phyloP scores from a whole-genome alignment of 2,888 invertebrate species.

The Steinernema carpocapsae region DNA sequence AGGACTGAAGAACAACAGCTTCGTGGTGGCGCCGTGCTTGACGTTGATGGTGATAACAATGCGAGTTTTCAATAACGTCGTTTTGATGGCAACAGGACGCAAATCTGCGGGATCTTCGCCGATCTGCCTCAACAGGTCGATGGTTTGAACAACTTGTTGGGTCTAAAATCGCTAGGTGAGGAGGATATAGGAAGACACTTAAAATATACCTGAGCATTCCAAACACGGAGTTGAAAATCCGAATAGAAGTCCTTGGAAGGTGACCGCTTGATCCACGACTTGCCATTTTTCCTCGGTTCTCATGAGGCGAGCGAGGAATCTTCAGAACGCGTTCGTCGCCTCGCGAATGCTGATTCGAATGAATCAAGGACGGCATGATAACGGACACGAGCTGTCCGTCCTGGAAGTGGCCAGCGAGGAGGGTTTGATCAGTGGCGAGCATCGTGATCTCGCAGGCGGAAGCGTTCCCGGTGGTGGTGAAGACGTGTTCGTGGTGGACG shows the following conservation, averaged over 20 bases:
- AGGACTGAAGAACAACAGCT: not conserved
- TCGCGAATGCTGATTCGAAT: not conserved
- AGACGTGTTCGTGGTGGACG: not conserved
- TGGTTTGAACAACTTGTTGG: not conserved
- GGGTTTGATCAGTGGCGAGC: not conserved
- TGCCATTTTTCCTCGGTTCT: not conserved
- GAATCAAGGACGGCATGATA: not conserved
- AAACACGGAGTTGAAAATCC: not conserved
- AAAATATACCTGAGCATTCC: not conserved
- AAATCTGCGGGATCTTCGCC: not conserved
- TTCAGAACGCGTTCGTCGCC: not conserved
- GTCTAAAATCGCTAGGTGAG: not conserved
- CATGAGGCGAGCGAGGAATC: not conserved
- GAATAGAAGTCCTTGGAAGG: not conserved
- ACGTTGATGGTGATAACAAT: not conserved
- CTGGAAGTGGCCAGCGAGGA: not conserved
- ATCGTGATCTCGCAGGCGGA: not conserved
- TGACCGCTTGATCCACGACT: not conserved
- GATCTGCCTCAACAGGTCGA: not conserved
- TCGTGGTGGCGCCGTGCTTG: not conserved
- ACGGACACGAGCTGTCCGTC: slow-evolving; percentile 1
- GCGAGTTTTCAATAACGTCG: not conserved
- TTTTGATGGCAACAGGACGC: slow-evolving; percentile 1
- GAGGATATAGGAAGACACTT: not conserved
- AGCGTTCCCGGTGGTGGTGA: not conserved